These are phyloP conservation scores for Formica selysi DNA, from an alignment of 1,140 invertebrate genomes.

Conservation along the genomic window DNA sequence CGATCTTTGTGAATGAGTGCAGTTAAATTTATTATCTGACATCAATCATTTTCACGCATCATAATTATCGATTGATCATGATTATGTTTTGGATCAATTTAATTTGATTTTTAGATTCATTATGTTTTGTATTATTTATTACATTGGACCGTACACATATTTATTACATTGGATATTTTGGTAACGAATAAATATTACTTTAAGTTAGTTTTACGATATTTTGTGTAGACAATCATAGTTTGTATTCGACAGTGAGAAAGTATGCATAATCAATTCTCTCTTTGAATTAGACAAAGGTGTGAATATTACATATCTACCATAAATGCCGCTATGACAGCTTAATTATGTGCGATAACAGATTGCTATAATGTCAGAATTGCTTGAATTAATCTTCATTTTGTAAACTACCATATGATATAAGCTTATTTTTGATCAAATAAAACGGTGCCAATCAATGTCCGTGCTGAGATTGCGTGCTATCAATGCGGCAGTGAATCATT, in stretches of 20 bases:
- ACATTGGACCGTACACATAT: neutral
- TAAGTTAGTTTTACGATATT: neutral
- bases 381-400: constrained; percentile 34
- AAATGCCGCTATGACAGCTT: constrained; percentile 36
- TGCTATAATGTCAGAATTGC: constrained; percentile 20
- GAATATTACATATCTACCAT: constrained; percentile 25
- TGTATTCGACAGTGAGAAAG: constrained; percentile 18
- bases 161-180: neutral
- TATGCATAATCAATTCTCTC: constrained; percentile 33
- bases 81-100: neutral
- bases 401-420: neutral
- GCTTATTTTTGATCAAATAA: neutral
- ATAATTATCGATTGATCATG: neutral
- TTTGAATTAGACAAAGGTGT: constrained; percentile 24
- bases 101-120: neutral
- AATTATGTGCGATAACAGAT: constrained; percentile 44
- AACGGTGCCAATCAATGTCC: constrained; percentile 14
- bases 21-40: neutral
- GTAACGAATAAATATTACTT: neutral
- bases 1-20: neutral
- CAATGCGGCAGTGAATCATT: no score
- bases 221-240: neutral
- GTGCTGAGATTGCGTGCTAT: neutral
- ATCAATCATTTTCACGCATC: neutral
- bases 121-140: neutral